Percentiles rank a stretch among this genome's conserved stretches.
Evolutionary conservation across 2,113 vertebrate genomes (phyloP).

Genomic region (Rattus rattus): DNA sequence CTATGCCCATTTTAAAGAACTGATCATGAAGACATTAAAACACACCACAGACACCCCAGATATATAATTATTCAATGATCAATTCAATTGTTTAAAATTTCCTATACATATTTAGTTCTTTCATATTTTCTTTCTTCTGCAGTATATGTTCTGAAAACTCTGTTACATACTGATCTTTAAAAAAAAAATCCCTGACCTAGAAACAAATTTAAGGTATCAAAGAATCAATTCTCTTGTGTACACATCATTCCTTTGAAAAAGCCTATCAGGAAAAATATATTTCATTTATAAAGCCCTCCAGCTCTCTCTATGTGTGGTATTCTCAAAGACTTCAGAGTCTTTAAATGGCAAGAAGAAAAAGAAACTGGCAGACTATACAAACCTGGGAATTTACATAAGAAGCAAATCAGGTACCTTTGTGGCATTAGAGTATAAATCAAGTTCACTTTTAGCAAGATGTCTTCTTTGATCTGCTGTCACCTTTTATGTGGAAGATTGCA

Average conservation of each 20-base stretch:
- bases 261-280: background rate
- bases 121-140: background rate
- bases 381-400: background rate
- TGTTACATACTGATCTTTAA: background rate
- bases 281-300: background rate
- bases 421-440: background rate
- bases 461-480: background rate
- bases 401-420: background rate
- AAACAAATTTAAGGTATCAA: conserved; percentile 39
- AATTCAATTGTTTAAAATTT: background rate
- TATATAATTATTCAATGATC: background rate
- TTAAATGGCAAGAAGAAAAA: background rate
- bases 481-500: background rate
- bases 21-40: background rate
- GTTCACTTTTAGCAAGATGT: background rate
- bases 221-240: conserved; percentile 20
- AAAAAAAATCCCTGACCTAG: conserved; percentile 23
- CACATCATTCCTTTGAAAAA: background rate
- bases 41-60: accelerated
- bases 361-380: background rate
- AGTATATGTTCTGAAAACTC: background rate
- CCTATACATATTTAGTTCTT: background rate
- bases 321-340: background rate
- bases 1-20: background rate
- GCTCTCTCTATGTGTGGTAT: background rate